A percentile compares a stretch with the other conserved stretches of the same genome.
These are phyloP conservation scores for Glyptemys insculpta DNA, from an alignment of 2,797 vertebrate species.

Conservation along the genomic window DNA sequence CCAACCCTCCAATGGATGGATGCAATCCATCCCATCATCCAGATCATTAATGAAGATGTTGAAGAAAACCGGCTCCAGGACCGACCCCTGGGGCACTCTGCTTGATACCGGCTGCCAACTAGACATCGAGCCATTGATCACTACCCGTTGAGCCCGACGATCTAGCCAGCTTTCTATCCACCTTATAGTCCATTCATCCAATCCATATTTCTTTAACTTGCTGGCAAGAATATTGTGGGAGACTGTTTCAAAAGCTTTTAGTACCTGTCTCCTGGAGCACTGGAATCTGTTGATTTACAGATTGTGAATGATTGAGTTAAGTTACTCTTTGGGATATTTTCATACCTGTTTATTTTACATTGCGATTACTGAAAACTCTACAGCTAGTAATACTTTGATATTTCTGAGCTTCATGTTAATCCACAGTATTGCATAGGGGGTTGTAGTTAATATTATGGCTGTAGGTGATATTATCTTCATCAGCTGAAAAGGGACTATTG, in stretches of 20 bases:
- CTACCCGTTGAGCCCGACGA: no score
- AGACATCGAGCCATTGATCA: no score
- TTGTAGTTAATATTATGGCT: not conserved
- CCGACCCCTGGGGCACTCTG: no score
- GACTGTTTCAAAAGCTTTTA: not conserved
- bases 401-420: conserved; percentile 6
- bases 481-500: not conserved
- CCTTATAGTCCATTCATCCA: no score
- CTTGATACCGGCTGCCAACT: no score
- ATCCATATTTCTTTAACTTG: no score
- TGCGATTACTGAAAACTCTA: not conserved
- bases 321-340: not conserved
- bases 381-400: not conserved
- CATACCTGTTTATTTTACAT: not conserved
- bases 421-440: not conserved
- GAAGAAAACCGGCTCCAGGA: no score
- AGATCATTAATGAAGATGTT: no score
- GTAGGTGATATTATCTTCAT: not conserved
- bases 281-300: conserved; percentile 23
- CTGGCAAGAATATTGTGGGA: no score
- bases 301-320: conserved; percentile 31
- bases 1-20: no score
- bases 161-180: no score
- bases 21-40: no score
- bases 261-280: not conserved